phyloP scores from a whole-genome alignment of 2,797 vertebrate genomes.

The Hapalemur alaotrensis region DNA sequence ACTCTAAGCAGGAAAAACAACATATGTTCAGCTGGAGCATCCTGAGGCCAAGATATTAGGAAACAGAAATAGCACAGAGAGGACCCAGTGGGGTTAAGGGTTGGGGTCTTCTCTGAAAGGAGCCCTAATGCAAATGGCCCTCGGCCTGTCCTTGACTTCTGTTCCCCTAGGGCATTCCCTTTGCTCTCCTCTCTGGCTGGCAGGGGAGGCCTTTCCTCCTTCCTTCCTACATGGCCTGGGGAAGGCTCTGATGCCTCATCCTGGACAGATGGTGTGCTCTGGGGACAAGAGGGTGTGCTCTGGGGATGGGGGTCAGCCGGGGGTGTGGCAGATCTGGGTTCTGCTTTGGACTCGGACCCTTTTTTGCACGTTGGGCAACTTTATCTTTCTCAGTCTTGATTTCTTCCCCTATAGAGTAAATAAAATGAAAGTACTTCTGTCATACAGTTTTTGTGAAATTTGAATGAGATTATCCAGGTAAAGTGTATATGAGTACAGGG shows the following conservation, averaged over 20 bases:
- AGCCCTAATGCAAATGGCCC: background rate
- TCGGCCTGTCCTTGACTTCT: accelerated
- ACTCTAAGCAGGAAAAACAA: background rate
- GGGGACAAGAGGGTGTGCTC: background rate
- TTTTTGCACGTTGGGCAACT: background rate
- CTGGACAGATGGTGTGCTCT: background rate
- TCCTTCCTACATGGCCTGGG: background rate
- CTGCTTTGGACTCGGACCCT: background rate
- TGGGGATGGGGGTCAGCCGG: background rate
- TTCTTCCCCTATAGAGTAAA: background rate
- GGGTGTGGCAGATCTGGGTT: background rate
- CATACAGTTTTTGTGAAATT: background rate
- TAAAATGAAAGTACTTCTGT: background rate
- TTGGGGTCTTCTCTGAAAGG: background rate
- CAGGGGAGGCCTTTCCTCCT: background rate
- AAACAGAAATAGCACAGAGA: background rate
- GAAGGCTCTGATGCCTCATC: background rate
- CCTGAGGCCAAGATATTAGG: background rate
- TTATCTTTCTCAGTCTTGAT: background rate
- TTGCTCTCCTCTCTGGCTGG: background rate
- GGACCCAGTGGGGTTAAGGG: background rate
- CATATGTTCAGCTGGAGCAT: background rate
- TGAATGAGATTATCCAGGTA: background rate
- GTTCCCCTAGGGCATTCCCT: background rate
- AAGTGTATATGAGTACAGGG: background rate